Percentiles rank a stretch among this genome's conserved stretches.
These are phyloP conservation scores for Solea solea DNA, from an alignment of 2,113 vertebrate species.

Conservation along the genomic window DNA sequence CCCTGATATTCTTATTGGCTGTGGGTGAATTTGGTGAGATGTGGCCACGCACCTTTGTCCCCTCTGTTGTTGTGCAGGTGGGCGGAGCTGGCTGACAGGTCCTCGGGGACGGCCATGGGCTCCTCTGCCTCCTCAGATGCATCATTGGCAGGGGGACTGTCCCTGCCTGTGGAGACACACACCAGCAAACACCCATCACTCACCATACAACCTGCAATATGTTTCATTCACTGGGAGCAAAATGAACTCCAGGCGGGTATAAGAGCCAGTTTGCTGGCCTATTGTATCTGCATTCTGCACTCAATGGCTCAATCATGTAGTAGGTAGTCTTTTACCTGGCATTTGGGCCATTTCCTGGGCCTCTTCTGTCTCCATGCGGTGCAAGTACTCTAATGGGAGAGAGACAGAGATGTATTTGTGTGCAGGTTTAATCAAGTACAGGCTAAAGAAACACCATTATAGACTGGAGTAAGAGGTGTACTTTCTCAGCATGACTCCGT, in stretches of 20 bases:
- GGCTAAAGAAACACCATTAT: conserved; percentile 68
- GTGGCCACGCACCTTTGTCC: conserved; percentile 84
- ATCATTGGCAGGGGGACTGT: conserved; percentile 89
- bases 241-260: conserved; percentile 46
- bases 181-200: conserved; percentile 57
- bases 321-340: conserved; percentile 88
- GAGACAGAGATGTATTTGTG: conserved; percentile 65
- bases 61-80: conserved; percentile 87
- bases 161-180: conserved; percentile 84
- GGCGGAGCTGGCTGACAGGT: conserved; percentile 92
- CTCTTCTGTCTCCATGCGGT: conserved; percentile 97
- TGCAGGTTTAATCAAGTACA: conserved; percentile 80
- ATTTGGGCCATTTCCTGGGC: conserved; percentile 96
- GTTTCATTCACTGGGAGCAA: conserved; percentile 48
- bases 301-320: conserved; percentile 63
- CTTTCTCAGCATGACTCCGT: conserved; percentile 83
- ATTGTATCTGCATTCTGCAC: conserved; percentile 58
- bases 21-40: conserved; percentile 22
- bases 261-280: conserved; percentile 42
- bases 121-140: conserved; percentile 91
- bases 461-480: conserved; percentile 71
- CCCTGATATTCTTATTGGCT: conserved; percentile 18
- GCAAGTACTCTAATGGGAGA: conserved; percentile 88
- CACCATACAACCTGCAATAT: conserved; percentile 19
- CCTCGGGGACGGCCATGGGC: conserved; percentile 97